Evolutionary conservation across 35 echinoderm and acorn worm species (phyloP).

Genomic region (Hemicentrotus pulcherrimus): DNA sequence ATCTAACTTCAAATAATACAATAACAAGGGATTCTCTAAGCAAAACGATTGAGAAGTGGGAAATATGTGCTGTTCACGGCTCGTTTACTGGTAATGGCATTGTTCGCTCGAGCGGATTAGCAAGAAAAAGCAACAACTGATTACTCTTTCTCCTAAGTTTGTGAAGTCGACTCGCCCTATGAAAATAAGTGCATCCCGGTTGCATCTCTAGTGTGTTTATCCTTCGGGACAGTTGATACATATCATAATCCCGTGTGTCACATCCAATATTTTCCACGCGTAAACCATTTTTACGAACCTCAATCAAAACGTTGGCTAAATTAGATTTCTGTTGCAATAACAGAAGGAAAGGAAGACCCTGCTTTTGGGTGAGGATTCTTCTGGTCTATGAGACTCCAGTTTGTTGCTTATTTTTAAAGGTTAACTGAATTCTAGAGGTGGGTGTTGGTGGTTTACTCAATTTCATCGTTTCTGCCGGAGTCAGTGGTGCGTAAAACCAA

Average conservation of each 20-base stretch:
- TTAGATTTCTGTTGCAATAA: slow-evolving; percentile 13
- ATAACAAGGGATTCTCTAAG: background rate
- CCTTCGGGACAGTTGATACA: background rate
- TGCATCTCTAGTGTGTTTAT: background rate
- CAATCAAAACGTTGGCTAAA: background rate
- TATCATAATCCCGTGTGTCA: slow-evolving; percentile 4
- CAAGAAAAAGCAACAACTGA: background rate
- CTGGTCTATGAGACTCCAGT: background rate
- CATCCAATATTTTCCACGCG: slow-evolving; percentile 16
- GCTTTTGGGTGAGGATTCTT: background rate
- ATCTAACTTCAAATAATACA: background rate
- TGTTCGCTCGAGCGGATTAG: background rate
- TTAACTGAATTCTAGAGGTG: slow-evolving; percentile 10
- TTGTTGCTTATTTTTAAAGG: background rate
- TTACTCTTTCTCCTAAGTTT: background rate
- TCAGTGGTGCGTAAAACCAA: slow-evolving; percentile 17
- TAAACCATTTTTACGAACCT: background rate
- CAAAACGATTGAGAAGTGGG: background rate
- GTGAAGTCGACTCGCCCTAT: background rate
- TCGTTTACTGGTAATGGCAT: background rate
- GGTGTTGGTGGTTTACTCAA: slow-evolving; percentile 1
- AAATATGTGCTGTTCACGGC: background rate
- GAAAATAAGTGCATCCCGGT: background rate
- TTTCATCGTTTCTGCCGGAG: slow-evolving; percentile 16
- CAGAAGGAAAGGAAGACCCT: background rate